phyloP scores from a whole-genome alignment of 2,113 vertebrate genomes.

The Rhizomys pruinosus region DNA sequence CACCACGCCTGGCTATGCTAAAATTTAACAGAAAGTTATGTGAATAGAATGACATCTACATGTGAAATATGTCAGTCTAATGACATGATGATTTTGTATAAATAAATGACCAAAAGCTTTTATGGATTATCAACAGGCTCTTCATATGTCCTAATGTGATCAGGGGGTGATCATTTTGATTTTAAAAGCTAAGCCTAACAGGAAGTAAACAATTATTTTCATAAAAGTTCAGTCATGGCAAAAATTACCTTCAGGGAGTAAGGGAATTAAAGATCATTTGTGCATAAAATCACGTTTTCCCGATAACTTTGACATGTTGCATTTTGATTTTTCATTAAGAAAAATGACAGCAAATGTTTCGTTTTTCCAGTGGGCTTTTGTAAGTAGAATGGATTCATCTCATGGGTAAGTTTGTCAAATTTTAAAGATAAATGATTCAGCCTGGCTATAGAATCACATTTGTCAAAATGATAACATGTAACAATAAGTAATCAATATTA shows the following conservation, averaged over 20 bases:
- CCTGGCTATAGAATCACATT: conserved; percentile 50
- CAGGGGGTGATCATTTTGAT: background rate
- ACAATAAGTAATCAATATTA: conserved; percentile 40
- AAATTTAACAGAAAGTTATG: conserved; percentile 42
- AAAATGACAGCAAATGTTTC: conserved; percentile 63
- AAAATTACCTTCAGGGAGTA: conserved; percentile 60
- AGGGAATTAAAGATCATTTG: conserved; percentile 57
- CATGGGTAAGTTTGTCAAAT: conserved; percentile 17
- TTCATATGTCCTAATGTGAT: conserved; percentile 15
- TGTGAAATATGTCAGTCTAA: conserved; percentile 41
- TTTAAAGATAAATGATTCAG: conserved; percentile 56
- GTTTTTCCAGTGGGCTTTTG: conserved; percentile 14
- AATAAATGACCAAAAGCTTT: conserved; percentile 62
- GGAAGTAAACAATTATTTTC: conserved; percentile 48
- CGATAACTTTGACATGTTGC: conserved; percentile 21
- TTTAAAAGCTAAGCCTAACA: conserved; percentile 54
- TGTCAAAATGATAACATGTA: conserved; percentile 54
- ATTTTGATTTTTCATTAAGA: conserved; percentile 69
- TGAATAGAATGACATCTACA: conserved; percentile 21
- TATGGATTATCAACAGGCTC: background rate
- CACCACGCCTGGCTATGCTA: too few species aligned
- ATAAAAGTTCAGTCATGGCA: conserved; percentile 35
- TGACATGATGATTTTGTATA: conserved; percentile 24
- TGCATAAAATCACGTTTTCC: conserved; percentile 58
- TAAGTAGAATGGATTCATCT: conserved; percentile 60